Conservation (phyloP, 2,888 invertebrate genomes). For the Odontocolon sp. region DNA sequence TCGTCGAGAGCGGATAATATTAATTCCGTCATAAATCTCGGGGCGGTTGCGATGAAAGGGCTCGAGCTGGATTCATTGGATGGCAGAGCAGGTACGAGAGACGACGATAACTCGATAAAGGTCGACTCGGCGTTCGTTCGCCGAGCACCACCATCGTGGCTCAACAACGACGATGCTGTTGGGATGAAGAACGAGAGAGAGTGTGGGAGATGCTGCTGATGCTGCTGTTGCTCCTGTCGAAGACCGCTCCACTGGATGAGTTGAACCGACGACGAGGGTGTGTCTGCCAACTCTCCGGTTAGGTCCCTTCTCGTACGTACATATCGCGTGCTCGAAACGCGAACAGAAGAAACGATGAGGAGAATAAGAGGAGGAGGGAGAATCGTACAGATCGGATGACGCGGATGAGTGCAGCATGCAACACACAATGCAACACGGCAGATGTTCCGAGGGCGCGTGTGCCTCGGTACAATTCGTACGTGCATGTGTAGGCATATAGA, state of each 20-base stretch:
- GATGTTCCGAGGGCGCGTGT: slow-evolving; percentile 67
- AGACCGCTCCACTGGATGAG: slow-evolving; percentile 35
- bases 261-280: slow-evolving; percentile 39
- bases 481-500: background rate
- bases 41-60: slow-evolving; percentile 55
- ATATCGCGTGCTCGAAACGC: slow-evolving; percentile 18
- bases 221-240: slow-evolving; percentile 30
- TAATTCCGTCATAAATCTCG: slow-evolving; percentile 72
- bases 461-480: slow-evolving; percentile 64
- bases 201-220: background rate
- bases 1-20: slow-evolving; percentile 67
- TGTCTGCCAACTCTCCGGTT: background rate
- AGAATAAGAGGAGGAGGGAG: slow-evolving; percentile 54
- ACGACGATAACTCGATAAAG: slow-evolving; percentile 76
- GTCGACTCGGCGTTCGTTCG: slow-evolving; percentile 50
- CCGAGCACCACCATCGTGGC: slow-evolving; percentile 3
- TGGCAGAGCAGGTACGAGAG: slow-evolving; percentile 67
- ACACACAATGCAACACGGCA: slow-evolving; percentile 70
- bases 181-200: slow-evolving; percentile 29
- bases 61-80: slow-evolving; percentile 71
- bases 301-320: slow-evolving; percentile 22
- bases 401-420: slow-evolving; percentile 70
- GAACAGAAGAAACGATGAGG: background rate
- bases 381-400: slow-evolving; percentile 68
- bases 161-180: slow-evolving; percentile 15